Evolutionary conservation across 2,888 invertebrate genomes (phyloP), one percentile per base, ranked within the genome.

Genomic region (Epinotia brunnichana): DNA sequence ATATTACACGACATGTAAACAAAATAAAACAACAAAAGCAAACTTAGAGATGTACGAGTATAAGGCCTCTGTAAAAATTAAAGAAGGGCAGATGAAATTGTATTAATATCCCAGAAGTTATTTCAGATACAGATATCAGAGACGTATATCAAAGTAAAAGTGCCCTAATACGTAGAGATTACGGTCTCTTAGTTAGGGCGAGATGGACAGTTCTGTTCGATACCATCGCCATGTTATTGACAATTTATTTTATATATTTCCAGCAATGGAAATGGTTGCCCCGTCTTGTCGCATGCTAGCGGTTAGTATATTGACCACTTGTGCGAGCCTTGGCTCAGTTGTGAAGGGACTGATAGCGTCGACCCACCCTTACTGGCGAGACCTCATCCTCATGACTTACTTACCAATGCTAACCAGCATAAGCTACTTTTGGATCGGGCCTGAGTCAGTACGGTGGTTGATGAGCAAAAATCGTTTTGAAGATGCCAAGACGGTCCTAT

Each of bases 361-460:
- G 92, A 85, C 89, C 74, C 89, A 93, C 15, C 91, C 92, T 75
- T 92, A 95, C 76, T 96, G 96, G 96, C 92, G 95, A 79, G 82
- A 87, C 69, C 83, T 95, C 24, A 88, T 95, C 54, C 88, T 94
- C 61, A 89, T 94, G 17, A 84, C 95, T 48, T 96, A 96, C 78
- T 85, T 92, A 0, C 96, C 96, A 0, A 93, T 94, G 0, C 80
- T 95, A 17, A 79, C 95, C 0, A 90, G 95, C 61, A 79, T 96
- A 48, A 83, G 91, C n/a, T 95, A 95, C 77, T 92, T 94, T 69
- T 94, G 95, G 94, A 77, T 95, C 15, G 84, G 95, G 48, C 95
- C 95, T 0, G 95, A 95, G 85, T 95, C 95, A 41, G 89, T 95
- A 19, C 89, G 96, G 76, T 96, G 96, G 96, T 88, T 96, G 24